Evolutionary conservation across 1,140 invertebrate genomes (phyloP).

Genomic region (Drosophila micromelanica): DNA sequence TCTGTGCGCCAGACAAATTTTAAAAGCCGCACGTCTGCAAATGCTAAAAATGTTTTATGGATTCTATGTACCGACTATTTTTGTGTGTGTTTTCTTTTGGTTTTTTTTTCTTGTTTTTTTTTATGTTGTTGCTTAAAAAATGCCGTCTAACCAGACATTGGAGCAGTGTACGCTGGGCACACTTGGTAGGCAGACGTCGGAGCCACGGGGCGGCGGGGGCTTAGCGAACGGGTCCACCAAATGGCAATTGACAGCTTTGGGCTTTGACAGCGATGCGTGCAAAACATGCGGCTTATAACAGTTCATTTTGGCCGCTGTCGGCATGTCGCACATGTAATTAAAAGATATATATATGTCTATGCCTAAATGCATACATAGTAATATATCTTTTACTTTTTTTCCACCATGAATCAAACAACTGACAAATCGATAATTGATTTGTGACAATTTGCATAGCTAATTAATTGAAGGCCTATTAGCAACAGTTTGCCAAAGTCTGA

Average conservation of each 20-base stretch:
- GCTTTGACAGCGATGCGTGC: constrained; percentile 40
- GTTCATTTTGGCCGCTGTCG: constrained; percentile 40
- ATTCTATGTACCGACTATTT: constrained; percentile 39
- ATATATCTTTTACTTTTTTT: neutral
- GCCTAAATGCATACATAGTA: neutral
- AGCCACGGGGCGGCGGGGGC: neutral
- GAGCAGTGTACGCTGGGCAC: constrained; percentile 21
- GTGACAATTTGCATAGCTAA: constrained; percentile 33
- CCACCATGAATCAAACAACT: constrained; percentile 35
- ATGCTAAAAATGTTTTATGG: constrained; percentile 60
- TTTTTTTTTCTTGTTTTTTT: neutral
- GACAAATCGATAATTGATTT: constrained; percentile 49
- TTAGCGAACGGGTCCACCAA: constrained; percentile 24
- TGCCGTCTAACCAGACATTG: constrained; percentile 51
- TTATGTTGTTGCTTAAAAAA: constrained; percentile 41
- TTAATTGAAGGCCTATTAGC: constrained; percentile 23
- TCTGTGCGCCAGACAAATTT: constrained; percentile 21
- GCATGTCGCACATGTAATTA: constrained; percentile 32
- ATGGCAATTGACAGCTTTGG: constrained; percentile 35
- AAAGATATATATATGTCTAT: constrained; percentile 32
- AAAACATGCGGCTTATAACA: constrained; percentile 54
- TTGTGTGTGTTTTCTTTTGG: neutral
- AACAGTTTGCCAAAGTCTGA: neutral
- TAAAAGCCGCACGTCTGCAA: constrained; percentile 49
- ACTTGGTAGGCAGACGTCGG: constrained; percentile 2